Evolutionary conservation across 2,113 vertebrate species (phyloP).

Genomic region (Labrus mixtus): DNA sequence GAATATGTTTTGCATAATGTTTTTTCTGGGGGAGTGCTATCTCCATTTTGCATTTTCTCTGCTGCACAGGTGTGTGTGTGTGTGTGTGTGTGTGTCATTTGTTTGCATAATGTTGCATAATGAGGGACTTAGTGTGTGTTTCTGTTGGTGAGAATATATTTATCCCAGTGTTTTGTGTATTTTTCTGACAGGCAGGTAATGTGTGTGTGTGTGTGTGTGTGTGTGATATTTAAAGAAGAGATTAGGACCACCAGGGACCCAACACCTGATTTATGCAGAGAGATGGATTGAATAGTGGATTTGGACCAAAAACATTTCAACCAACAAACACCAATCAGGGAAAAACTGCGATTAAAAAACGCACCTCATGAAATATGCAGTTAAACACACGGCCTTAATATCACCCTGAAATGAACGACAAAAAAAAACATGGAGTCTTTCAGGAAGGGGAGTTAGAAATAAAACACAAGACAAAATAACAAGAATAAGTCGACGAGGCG

Average conservation of each 20-base stretch:
- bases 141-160: constrained; percentile 7
- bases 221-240: constrained; percentile 41
- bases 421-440: not conserved
- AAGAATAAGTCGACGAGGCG: not conserved
- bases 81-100: constrained; percentile 5
- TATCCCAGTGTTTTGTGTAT: not conserved
- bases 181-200: constrained; percentile 6
- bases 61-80: not conserved
- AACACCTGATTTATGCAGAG: constrained; percentile 54
- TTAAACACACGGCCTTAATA: not conserved
- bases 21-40: not conserved
- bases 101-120: constrained; percentile 55
- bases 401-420: not conserved
- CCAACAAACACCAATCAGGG: not conserved
- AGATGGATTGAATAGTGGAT: constrained; percentile 49
- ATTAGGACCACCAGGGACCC: constrained; percentile 39
- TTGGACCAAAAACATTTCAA: constrained; percentile 22
- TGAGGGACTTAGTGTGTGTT: constrained; percentile 12
- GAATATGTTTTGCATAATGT: constrained; percentile 16
- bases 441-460: not conserved
- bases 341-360: not conserved
- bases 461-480: not conserved
- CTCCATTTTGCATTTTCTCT: not conserved
- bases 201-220: not conserved
- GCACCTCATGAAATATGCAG: not conserved